Percentiles rank a stretch among this genome's conserved stretches.
phyloP scores from a whole-genome alignment of 2,797 vertebrate species.

The Dromococcyx pavoninus region DNA sequence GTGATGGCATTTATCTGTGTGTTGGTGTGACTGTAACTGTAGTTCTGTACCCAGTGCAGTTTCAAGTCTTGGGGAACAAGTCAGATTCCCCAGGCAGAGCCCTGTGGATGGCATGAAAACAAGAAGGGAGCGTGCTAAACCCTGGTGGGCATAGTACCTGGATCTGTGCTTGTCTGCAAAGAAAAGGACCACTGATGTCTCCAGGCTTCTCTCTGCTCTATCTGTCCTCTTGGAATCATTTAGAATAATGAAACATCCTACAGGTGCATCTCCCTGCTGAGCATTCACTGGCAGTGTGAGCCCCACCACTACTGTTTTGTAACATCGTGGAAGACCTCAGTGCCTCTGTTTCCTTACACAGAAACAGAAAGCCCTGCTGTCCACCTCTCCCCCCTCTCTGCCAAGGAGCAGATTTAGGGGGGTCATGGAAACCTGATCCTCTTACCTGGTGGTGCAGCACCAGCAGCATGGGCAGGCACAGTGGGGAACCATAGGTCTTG shows the following conservation, averaged over 20 bases:
- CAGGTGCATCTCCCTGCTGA: neutral
- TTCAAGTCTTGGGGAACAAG: neutral
- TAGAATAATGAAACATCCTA: neutral
- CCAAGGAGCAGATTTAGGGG: neutral
- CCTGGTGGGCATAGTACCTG: neutral
- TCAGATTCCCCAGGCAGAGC: neutral
- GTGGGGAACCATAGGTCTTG: neutral
- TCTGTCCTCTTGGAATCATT: neutral
- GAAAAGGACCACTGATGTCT: neutral
- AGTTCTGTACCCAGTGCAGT: neutral
- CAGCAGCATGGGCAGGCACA: neutral
- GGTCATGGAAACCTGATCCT: fast-evolving
- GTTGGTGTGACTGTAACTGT: neutral
- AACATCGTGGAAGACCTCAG: too few relatives aligned
- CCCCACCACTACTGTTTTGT: too few relatives aligned
- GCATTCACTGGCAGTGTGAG: fast-evolving
- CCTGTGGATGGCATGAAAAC: neutral
- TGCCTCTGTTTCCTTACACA: neutral
- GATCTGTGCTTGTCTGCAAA: neutral
- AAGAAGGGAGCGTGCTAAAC: neutral
- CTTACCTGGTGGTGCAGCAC: neutral
- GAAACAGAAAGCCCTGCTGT: neutral
- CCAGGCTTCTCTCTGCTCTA: neutral
- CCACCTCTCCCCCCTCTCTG: neutral
- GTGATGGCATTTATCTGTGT: neutral